Evolutionary conservation across 2,113 vertebrate genomes (phyloP), one percentile per base, ranked within the genome.

Genomic region (Marcusenius ussheri): DNA sequence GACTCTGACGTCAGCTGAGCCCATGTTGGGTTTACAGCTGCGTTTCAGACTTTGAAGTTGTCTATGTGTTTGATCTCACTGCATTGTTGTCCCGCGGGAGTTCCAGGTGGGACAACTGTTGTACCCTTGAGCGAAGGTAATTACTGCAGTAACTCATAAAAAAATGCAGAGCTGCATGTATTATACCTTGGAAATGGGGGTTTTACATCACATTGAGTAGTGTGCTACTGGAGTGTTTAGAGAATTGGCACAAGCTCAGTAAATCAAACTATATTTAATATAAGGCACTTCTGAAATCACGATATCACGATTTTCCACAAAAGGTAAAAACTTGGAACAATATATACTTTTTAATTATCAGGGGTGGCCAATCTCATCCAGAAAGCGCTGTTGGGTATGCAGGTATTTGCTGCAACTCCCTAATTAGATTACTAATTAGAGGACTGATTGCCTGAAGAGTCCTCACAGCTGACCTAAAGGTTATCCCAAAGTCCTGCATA

Each of bases 41-140:
- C 39, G 53, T 24, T 45, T 45, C 15, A 58, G 51, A 66, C 87
- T 88, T 87, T 87, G 86, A 87, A 87, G 87, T 58, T 3, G 21
- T 35, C 87, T 45, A 10, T 56, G 51, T 88, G 45, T 88, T 88
- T 88, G 21, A 88, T 88, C 56, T 88, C 87, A 19, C 87, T 66
- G 87, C 51, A 42, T 62, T 45, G 58, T 24, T 62, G 8, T 11
- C 56, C 51, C 19, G 8, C n/a, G 53, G 56, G 87, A 88, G 53
- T 66, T 39, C 87, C 51, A 88, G 87, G 87, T 88, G 87, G 56
- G 31, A 88, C 87, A 88, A 56, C 51, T 62, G 39, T 62, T 66
- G 56, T 62, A 62, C 87, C 87, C 85, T 42, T 31, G 50, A 87
- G 85, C 49, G 19, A 47, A 87, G 85, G 50, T 51, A 87, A 87